phyloP scores from a whole-genome alignment of 1,140 invertebrate species.

The Rhopalosiphum padi region DNA sequence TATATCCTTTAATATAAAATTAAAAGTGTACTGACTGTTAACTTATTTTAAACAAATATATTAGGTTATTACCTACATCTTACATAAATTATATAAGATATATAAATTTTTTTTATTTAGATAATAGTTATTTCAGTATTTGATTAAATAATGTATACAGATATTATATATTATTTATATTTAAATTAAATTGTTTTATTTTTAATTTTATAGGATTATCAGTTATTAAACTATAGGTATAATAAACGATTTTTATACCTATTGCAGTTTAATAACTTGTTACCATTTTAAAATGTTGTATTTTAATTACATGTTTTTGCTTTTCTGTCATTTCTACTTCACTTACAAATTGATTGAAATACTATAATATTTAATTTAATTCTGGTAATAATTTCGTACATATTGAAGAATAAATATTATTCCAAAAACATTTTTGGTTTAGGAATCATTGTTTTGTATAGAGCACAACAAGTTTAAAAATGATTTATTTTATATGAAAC shows the following conservation, averaged over 20 bases:
- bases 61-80: no score
- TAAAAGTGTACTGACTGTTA: background rate
- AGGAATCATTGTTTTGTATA: background rate
- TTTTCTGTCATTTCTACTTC: background rate
- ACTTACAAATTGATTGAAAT: background rate
- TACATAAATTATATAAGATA: background rate
- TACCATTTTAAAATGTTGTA: background rate
- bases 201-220: background rate
- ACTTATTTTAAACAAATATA: background rate
- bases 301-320: background rate
- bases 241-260: background rate
- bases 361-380: background rate
- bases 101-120: background rate
- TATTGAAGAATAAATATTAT: background rate
- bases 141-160: background rate
- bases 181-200: background rate
- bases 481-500: conserved; percentile 4
- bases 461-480: background rate
- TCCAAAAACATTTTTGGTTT: background rate
- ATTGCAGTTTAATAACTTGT: background rate
- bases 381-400: background rate
- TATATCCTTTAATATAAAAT: background rate
- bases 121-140: background rate
- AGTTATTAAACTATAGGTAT: background rate
- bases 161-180: no score